Conservation (phyloP, 2,888 invertebrate genomes). For the Caenorhabditis sp. region DNA sequence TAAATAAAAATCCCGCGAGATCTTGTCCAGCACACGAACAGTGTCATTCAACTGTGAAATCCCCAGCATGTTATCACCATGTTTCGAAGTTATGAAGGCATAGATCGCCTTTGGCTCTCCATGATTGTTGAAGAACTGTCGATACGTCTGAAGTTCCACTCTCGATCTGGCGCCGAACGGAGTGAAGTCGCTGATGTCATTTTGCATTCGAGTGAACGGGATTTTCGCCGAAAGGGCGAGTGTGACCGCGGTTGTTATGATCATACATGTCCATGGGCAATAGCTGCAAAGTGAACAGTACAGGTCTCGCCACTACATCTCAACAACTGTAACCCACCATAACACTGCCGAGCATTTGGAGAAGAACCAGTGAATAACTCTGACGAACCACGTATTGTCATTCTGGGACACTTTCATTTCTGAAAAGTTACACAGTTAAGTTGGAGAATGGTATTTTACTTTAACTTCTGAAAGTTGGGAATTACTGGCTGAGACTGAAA, state of each 20-base stretch:
- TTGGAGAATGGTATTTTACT: constrained; percentile 5
- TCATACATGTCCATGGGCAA: constrained; percentile 72
- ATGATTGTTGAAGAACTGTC: constrained; percentile 77
- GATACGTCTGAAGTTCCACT: constrained; percentile 77
- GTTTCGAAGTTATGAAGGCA: constrained; percentile 78
- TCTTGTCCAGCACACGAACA: constrained; percentile 77
- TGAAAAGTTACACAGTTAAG: constrained; percentile 11
- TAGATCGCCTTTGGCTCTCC: constrained; percentile 80
- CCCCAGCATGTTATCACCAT: constrained; percentile 76
- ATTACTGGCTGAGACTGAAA: neutral
- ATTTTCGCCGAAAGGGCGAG: constrained; percentile 65
- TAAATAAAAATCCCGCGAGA: constrained; percentile 74
- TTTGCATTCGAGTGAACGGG: constrained; percentile 77
- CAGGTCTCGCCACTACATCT: too few relatives aligned
- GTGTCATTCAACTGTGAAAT: constrained; percentile 77
- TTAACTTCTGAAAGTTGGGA: neutral
- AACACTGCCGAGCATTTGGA: constrained; percentile 51
- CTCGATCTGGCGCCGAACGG: constrained; percentile 78
- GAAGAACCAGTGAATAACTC: constrained; percentile 64
- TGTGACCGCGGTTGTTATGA: constrained; percentile 68
- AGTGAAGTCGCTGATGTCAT: constrained; percentile 82
- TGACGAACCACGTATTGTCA: constrained; percentile 62
- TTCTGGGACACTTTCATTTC: constrained; percentile 43
- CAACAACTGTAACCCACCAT: constrained; percentile 48
- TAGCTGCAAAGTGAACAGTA: constrained; percentile 34